Evolutionary conservation across 2,797 vertebrate species (phyloP).

Genomic region (Acipenser transmontanus): DNA sequence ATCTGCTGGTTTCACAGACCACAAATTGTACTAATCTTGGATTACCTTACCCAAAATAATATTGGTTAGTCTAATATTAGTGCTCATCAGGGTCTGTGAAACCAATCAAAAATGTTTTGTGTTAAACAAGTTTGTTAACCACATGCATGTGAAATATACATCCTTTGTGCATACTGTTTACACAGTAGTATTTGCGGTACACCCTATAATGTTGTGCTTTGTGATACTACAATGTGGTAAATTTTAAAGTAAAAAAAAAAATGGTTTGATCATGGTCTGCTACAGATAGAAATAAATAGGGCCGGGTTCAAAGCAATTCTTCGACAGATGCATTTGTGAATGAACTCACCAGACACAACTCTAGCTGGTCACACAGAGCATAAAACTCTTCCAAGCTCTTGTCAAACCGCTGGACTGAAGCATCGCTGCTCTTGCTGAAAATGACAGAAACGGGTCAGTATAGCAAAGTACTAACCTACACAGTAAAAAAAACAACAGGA

Average conservation of each 20-base stretch:
- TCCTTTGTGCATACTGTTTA: too few relatives aligned
- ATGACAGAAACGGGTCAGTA: slow-evolving; percentile 4
- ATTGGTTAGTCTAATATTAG: too few relatives aligned
- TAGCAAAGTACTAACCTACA: too few relatives aligned
- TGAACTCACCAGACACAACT: slow-evolving; percentile 79
- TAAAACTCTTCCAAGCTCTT: slow-evolving; percentile 93
- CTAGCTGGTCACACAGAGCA: slow-evolving; percentile 88
- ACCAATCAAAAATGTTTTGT: too few relatives aligned
- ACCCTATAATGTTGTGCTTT: too few relatives aligned
- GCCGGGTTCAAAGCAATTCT: background rate
- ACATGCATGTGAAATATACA: too few relatives aligned
- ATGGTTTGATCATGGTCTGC: background rate
- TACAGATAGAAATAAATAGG: background rate
- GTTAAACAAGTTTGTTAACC: too few relatives aligned
- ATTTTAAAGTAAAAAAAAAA: background rate
- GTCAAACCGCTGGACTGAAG: slow-evolving; percentile 79
- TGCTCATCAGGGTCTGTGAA: too few relatives aligned
- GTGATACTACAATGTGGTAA: background rate
- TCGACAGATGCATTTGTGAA: background rate
- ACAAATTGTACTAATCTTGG: too few relatives aligned
- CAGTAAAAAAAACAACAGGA: too few relatives aligned
- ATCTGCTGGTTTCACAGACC: background rate
- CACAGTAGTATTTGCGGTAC: too few relatives aligned
- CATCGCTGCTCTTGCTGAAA: slow-evolving; percentile 77
- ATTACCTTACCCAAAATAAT: too few relatives aligned